phyloP scores from a whole-genome alignment of 2,797 vertebrate species.

The Macropodus opercularis region DNA sequence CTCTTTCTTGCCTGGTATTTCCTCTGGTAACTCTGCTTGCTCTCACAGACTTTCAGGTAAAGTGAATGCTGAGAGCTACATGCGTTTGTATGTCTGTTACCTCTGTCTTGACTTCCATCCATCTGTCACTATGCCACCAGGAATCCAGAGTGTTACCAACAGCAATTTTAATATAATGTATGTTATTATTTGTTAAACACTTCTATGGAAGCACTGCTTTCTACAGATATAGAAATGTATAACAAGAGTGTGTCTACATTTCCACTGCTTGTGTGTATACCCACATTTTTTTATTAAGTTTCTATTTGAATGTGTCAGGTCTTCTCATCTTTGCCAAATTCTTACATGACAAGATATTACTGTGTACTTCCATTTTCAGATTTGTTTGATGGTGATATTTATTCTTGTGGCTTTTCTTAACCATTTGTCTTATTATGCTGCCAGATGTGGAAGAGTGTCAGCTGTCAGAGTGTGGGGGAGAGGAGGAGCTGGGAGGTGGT shows the following conservation, averaged over 20 bases:
- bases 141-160: conserved; percentile 8
- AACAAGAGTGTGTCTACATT: conserved; percentile 27
- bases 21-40: conserved; percentile 94
- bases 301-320: conserved; percentile 11
- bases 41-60: conserved; percentile 99
- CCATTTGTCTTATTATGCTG: conserved; percentile 2
- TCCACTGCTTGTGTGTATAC: conserved; percentile 56
- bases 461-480: conserved; percentile 82
- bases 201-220: neutral
- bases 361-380: conserved; percentile 9
- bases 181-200: neutral
- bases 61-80: conserved; percentile 78
- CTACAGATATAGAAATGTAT: neutral
- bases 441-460: conserved; percentile 94
- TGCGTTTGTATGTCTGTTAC: conserved; percentile 57
- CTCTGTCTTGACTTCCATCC: conserved; percentile 29
- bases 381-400: neutral
- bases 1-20: conserved; percentile 99
- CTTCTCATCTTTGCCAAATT: no score
- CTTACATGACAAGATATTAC: conserved; percentile 5
- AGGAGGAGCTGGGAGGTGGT: conserved; percentile 80
- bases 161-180: conserved; percentile 16
- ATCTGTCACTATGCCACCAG: conserved; percentile 6
- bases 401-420: conserved; percentile 2
- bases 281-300: conserved; percentile 2